Conservation (phyloP, 2,888 invertebrate genomes). For the Psylliodes chrysocephalus region DNA sequence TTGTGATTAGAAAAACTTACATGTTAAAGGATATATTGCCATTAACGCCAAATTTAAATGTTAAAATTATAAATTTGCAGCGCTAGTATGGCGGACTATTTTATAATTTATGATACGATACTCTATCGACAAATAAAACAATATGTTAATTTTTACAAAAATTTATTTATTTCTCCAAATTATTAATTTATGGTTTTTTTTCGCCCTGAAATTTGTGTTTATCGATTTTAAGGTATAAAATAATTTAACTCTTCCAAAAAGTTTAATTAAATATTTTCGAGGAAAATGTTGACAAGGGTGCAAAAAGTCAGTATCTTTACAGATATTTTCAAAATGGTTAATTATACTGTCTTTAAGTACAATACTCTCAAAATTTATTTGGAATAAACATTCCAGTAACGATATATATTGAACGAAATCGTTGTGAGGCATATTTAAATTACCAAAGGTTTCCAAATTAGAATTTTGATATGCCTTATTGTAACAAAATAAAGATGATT, state of each 20-base stretch:
- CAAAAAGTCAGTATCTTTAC: not conserved
- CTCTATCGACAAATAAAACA: no score
- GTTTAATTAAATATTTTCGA: not conserved
- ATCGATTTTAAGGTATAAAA: not conserved
- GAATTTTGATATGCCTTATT: not conserved
- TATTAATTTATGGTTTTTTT: no score
- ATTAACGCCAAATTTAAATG: no score
- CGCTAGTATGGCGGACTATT: no score
- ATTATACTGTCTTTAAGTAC: not conserved
- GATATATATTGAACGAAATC: no score
- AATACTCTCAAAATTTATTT: slow-evolving; percentile 3
- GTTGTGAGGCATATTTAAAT: slow-evolving; percentile 4
- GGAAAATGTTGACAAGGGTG: not conserved
- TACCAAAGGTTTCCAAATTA: not conserved
- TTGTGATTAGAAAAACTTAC: no score
- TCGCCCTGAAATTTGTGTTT: no score
- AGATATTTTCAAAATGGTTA: not conserved
- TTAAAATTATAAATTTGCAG: no score
- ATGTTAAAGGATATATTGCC: no score
- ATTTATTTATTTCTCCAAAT: no score
- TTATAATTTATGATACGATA: no score
- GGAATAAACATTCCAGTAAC: not conserved
- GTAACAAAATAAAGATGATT: slow-evolving; percentile 1
- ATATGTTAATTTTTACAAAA: no score
- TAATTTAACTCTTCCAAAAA: not conserved